These are phyloP conservation scores for Pinna nobilis DNA, from an alignment of 1,140 invertebrate genomes.

Conservation along the genomic window DNA sequence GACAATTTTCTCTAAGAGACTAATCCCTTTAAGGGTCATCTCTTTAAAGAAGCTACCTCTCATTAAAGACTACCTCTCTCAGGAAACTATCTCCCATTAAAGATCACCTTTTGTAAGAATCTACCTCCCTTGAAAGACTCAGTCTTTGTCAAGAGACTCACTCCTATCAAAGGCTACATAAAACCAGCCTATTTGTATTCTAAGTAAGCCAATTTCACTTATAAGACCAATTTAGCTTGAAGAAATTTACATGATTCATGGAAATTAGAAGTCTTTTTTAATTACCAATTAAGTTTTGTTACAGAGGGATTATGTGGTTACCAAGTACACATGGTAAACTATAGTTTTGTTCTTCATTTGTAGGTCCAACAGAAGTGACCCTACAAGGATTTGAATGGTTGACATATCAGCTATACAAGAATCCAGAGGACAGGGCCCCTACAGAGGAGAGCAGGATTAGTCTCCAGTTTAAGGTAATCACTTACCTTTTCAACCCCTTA, in stretches of 20 bases:
- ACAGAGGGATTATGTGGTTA: background rate
- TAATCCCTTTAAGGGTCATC: too few relatives aligned
- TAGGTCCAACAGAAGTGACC: constrained; percentile 84
- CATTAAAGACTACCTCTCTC: too few relatives aligned
- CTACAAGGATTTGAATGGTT: constrained; percentile 93
- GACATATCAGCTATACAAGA: constrained; percentile 91
- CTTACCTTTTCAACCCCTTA: background rate
- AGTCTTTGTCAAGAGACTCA: too few relatives aligned
- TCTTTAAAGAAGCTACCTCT: too few relatives aligned
- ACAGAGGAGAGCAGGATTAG: constrained; percentile 90
- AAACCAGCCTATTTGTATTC: background rate
- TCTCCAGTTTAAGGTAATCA: constrained; percentile 88
- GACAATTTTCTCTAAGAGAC: too few relatives aligned
- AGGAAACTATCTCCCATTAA: too few relatives aligned
- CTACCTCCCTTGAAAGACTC: too few relatives aligned
- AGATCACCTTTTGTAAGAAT: too few relatives aligned
- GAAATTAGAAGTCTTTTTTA: background rate
- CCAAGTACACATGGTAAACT: background rate
- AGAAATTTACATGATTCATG: background rate
- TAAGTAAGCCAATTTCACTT: background rate
- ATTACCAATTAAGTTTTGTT: background rate
- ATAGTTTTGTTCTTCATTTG: background rate
- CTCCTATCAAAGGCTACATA: too few relatives aligned
- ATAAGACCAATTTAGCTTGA: background rate
- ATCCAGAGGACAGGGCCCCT: constrained; percentile 91